A percentile compares a stretch with the other conserved stretches of the same genome.
Evolutionary conservation across 1,140 invertebrate species (phyloP).

Genomic region (Atta cephalotes): DNA sequence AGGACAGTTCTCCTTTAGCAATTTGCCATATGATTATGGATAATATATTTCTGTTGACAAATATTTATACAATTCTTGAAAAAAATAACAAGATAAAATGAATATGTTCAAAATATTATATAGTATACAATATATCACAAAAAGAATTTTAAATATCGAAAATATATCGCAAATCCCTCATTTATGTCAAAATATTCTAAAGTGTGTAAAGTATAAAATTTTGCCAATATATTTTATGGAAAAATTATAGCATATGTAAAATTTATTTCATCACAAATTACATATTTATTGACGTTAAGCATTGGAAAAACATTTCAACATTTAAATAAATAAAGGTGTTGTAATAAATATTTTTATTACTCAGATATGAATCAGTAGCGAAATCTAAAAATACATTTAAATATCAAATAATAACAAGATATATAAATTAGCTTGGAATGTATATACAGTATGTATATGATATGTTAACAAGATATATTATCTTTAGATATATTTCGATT

Average conservation of each 20-base stretch:
- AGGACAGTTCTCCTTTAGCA: background rate
- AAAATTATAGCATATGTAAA: background rate
- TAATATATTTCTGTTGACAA: background rate
- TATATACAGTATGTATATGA: too few species aligned
- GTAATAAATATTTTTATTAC: background rate
- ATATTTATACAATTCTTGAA: background rate
- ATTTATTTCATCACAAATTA: too few species aligned
- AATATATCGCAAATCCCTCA: background rate
- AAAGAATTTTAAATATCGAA: constrained; percentile 6
- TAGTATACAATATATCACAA: too few species aligned
- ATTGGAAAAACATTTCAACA: background rate
- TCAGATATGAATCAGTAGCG: background rate
- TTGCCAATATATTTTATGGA: background rate
- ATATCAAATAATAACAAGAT: background rate
- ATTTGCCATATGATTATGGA: background rate
- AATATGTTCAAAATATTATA: background rate
- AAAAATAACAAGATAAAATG: background rate
- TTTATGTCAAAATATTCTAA: background rate
- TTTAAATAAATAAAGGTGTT: background rate
- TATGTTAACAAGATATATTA: background rate
- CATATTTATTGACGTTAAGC: background rate
- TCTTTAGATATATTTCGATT: background rate
- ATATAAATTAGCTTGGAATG: background rate
- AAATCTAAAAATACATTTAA: background rate
- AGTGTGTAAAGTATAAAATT: background rate